Conservation (phyloP, 2,113 vertebrate species). For the Geococcyx californianus region DNA sequence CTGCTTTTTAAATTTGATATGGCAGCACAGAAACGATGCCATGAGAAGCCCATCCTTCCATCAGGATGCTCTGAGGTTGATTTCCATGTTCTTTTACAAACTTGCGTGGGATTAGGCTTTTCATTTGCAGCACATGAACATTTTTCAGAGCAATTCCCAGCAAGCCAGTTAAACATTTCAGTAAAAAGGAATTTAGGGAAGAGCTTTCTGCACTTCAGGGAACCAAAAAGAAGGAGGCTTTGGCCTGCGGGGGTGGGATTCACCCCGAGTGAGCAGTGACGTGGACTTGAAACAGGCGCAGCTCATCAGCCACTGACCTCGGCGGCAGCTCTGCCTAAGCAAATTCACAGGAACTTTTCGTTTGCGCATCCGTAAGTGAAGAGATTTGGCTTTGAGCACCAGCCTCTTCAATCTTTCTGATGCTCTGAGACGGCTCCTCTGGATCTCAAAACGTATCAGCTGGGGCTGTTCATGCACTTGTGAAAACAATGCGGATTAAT, state of each 20-base stretch:
- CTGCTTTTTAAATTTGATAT: not conserved
- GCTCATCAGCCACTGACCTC: not conserved
- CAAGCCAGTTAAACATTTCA: not conserved
- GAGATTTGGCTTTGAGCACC: not conserved
- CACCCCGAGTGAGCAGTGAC: not conserved
- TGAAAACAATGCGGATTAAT: conserved; percentile 28
- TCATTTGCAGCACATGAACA: not conserved
- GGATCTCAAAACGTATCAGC: not conserved
- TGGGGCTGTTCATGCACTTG: not conserved
- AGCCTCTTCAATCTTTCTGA: not conserved
- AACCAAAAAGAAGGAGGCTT: not conserved
- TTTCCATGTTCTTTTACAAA: not conserved
- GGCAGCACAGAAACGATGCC: not conserved
- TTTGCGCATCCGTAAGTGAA: not conserved
- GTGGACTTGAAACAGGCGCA: not conserved
- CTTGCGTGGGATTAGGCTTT: not conserved
- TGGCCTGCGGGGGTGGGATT: not conserved
- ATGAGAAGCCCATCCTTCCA: not conserved
- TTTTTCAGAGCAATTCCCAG: not conserved
- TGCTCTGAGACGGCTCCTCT: not conserved
- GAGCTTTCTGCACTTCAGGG: not conserved
- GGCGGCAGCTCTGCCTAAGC: not conserved
- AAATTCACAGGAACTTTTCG: not conserved
- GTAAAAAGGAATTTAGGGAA: not conserved
- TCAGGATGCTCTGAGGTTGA: not conserved